A percentile compares a stretch with the other conserved stretches of the same genome.
These are phyloP conservation scores for Brassicogethes aeneus DNA, from an alignment of 2,888 invertebrate genomes.

Conservation along the genomic window DNA sequence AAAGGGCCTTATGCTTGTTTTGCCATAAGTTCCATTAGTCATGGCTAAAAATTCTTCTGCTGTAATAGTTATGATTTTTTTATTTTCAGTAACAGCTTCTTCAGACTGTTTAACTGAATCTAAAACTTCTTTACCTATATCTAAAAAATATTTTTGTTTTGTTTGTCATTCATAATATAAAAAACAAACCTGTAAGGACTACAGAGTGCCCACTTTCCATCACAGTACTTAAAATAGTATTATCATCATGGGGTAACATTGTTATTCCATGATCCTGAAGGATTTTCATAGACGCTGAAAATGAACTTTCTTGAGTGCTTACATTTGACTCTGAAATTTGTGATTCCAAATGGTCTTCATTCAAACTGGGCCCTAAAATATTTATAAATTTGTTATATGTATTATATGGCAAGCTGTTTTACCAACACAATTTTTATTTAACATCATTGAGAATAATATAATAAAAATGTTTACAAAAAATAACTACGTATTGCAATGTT, in stretches of 20 bases:
- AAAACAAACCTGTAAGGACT: constrained; percentile 58
- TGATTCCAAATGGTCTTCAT: neutral
- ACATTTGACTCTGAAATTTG: neutral
- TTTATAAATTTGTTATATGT: too few relatives aligned
- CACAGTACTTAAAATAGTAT: constrained; percentile 65
- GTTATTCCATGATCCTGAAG: constrained; percentile 80
- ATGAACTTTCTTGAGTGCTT: constrained; percentile 13
- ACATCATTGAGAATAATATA: too few relatives aligned
- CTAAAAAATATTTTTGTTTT: constrained; percentile 43
- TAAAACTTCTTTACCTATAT: constrained; percentile 68
- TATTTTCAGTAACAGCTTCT: constrained; percentile 30
- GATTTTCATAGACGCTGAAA: constrained; percentile 52
- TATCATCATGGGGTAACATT: constrained; percentile 69
- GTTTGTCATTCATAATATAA: constrained; percentile 5
- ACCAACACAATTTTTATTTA: too few relatives aligned
- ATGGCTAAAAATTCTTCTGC: constrained; percentile 45
- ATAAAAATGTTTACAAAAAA: too few relatives aligned
- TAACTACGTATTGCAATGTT: too few relatives aligned
- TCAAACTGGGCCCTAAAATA: neutral
- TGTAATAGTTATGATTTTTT: constrained; percentile 46
- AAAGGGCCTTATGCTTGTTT: constrained; percentile 24
- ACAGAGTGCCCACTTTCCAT: constrained; percentile 81
- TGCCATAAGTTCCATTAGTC: constrained; percentile 20
- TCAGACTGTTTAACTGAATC: constrained; percentile 45
- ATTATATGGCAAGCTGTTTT: too few relatives aligned